Percentiles rank a stretch among this genome's conserved stretches.
These are phyloP conservation scores for Numida meleagris DNA, from an alignment of 2,113 vertebrate species.

Conservation along the genomic window DNA sequence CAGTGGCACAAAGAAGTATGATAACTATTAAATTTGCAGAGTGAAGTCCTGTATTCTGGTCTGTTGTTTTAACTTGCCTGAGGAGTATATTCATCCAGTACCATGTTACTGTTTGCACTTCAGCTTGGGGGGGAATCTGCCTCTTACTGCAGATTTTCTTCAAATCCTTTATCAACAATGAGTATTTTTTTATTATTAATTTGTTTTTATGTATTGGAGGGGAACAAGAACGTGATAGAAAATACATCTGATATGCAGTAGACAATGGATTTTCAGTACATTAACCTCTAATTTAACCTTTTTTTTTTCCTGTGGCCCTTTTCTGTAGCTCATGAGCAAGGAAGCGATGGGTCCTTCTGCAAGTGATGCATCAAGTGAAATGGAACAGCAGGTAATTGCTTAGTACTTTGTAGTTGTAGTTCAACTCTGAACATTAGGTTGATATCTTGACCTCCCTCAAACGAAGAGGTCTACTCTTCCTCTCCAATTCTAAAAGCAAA, in stretches of 20 bases:
- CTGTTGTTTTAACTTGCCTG: background rate
- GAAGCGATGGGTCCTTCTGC: conserved; percentile 78
- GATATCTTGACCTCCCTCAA: background rate
- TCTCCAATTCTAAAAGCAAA: background rate
- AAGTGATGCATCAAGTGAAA: conserved; percentile 82
- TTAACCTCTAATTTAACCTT: background rate
- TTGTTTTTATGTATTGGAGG: background rate
- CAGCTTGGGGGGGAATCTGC: background rate
- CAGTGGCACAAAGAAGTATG: background rate
- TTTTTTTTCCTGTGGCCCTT: background rate
- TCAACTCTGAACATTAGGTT: background rate
- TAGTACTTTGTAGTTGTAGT: background rate
- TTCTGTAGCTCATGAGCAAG: conserved; percentile 90
- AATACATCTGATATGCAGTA: background rate
- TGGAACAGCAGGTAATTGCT: conserved; percentile 88
- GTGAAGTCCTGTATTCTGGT: background rate
- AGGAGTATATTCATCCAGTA: background rate
- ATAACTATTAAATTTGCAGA: background rate
- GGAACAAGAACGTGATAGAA: background rate
- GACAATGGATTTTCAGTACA: background rate
- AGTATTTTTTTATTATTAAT: background rate
- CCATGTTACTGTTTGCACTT: background rate
- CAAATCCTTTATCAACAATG: background rate
- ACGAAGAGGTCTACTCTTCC: background rate
- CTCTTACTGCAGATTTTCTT: background rate